Conservation (phyloP, 2,888 invertebrate genomes). For the Stenoptilia bipunctidactyla region DNA sequence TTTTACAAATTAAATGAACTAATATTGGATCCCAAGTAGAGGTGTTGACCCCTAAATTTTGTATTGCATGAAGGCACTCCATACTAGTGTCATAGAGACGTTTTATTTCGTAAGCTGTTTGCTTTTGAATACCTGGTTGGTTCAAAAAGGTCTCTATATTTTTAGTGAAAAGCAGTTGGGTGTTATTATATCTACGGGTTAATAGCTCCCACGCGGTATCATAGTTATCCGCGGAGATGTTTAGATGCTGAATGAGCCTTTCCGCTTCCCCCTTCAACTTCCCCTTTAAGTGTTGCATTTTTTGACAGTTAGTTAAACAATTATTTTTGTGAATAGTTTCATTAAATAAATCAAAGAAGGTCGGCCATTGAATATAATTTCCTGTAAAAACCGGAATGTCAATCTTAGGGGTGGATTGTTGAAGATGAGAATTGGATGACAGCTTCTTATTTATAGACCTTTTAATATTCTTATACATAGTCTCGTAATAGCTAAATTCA, state of each 20-base stretch:
- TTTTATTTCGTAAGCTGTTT: slow-evolving; percentile 8
- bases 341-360: slow-evolving; percentile 9
- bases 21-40: slow-evolving; percentile 12
- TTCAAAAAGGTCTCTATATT: slow-evolving; percentile 13
- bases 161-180: slow-evolving; percentile 13
- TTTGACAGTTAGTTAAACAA: slow-evolving; percentile 10
- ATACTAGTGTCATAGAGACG: slow-evolving; percentile 12
- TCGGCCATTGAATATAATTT: slow-evolving; percentile 7
- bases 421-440: background rate
- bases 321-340: slow-evolving; percentile 8
- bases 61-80: slow-evolving; percentile 14
- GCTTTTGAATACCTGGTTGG: slow-evolving; percentile 8
- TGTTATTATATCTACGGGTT: slow-evolving; percentile 13
- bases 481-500: background rate
- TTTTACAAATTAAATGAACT: slow-evolving; percentile 2
- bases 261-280: slow-evolving; percentile 13
- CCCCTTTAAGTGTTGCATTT: slow-evolving; percentile 14
- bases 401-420: slow-evolving; percentile 1
- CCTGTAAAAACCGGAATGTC: slow-evolving; percentile 7
- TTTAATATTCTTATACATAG: background rate
- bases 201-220: slow-evolving; percentile 13
- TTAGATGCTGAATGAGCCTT: slow-evolving; percentile 13
- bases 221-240: slow-evolving; percentile 14
- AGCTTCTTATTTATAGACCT: slow-evolving; percentile 3
- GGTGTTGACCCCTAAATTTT: slow-evolving; percentile 15